Evolutionary conservation across 2,888 invertebrate genomes (phyloP), one percentile per base, ranked within the genome.

Genomic region (Aphodius granarius): DNA sequence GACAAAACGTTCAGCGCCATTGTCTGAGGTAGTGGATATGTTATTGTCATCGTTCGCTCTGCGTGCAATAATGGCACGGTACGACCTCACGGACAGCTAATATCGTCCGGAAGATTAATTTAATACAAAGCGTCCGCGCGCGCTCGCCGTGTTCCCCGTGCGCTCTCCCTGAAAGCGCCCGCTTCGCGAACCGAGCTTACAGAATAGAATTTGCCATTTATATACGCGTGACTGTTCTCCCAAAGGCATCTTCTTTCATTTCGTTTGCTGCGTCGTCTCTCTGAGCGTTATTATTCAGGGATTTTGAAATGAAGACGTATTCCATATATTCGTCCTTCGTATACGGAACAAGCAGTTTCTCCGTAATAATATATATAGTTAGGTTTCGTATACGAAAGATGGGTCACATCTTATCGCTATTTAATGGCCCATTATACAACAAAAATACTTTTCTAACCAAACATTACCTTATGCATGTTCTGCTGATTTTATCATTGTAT

Each of bases 21-120:
- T 83, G 83, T 83, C 83, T 84, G 84, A 83, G 84, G 82, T 83
- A 81, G 82, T 82, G 83, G 82, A 83, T 83, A 83, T 81, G 82
- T 83, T 82, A 83, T 84, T 84, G 84, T 83, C 83, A 80, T 83
- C 82, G 80, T 80, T 75, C 81, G 82, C 80, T 77, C 77, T 75
- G 78, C 78, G 81, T 78, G 81, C 78, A 81, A 81, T 81, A 81
- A 81, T 80, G 79, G 79, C 78, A 73, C 75, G 19, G 77, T 79
- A 80, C 82, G 81, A 81, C 78, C 81, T 81, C 80, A 81, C 81
- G 80, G 82, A 82, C 82, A 82, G 82, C 82, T 81, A 82, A 81
- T 83, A 83, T 83, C 80, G 79, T 83, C 80, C 81, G 79, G 80
- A 83, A 83, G 83, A 83, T 83, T 83, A 83, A 83, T 83, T 82